Evolutionary conservation across 2,113 vertebrate species (phyloP).

Genomic region (Mellivora capensis): DNA sequence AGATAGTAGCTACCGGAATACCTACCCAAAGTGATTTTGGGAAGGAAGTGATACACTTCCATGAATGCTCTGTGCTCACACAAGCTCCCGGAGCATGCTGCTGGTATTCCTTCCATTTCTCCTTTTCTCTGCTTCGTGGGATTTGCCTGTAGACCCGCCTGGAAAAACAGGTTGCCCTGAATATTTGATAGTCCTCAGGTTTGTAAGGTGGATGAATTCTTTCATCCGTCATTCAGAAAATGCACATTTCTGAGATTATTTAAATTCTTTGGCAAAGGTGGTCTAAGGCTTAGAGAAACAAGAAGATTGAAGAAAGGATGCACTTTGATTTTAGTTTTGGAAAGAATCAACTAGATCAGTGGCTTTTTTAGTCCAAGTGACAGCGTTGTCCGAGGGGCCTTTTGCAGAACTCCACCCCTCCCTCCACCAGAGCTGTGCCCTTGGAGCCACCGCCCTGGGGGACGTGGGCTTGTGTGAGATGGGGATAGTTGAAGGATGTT

Average conservation of each 20-base stretch:
- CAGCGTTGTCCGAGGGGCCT: accelerated
- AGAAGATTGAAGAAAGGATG: not conserved
- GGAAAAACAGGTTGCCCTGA: not conserved
- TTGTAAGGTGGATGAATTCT: accelerated
- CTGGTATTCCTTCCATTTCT: not conserved
- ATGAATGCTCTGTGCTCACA: accelerated
- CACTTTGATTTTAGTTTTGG: not conserved
- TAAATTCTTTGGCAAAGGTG: accelerated
- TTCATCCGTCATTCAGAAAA: not conserved
- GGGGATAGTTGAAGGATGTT: accelerated
- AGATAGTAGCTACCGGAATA: too few species aligned
- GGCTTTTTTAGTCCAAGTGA: not conserved
- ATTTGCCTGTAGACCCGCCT: not conserved
- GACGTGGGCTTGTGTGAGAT: not conserved
- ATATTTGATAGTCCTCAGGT: not conserved
- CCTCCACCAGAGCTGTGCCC: accelerated
- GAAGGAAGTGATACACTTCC: accelerated
- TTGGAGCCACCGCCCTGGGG: too few species aligned
- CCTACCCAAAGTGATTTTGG: accelerated
- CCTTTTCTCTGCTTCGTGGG: not conserved
- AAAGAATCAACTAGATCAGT: accelerated
- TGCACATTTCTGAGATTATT: not conserved
- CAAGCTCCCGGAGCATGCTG: accelerated
- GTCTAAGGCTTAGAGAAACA: not conserved
- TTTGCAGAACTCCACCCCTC: not conserved